Evolutionary conservation across 2,888 invertebrate genomes (phyloP).

Genomic region (Eilema griseolum): DNA sequence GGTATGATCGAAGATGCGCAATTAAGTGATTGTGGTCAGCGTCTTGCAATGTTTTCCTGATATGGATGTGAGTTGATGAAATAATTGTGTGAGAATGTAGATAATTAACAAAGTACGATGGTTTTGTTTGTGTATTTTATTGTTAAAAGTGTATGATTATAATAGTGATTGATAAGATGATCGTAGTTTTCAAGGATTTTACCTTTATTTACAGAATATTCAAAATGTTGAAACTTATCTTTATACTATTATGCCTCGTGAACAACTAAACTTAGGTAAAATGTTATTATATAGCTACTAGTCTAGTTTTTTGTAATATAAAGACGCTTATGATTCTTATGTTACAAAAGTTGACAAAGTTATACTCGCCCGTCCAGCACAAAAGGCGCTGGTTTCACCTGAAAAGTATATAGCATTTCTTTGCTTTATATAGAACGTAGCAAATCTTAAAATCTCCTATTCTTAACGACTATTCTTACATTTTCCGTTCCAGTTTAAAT

Average conservation of each 20-base stretch:
- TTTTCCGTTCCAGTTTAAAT: too few relatives aligned
- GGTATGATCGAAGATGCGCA: slow-evolving; percentile 17
- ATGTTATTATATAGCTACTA: too few relatives aligned
- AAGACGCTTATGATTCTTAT: too few relatives aligned
- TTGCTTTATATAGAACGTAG: too few relatives aligned
- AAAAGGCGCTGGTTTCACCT: background rate
- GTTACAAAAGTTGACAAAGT: background rate
- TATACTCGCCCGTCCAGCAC: background rate
- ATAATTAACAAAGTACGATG: slow-evolving; percentile 9
- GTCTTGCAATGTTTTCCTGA: slow-evolving; percentile 26
- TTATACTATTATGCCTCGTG: background rate
- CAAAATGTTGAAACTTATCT: background rate
- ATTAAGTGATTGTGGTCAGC: slow-evolving; percentile 13
- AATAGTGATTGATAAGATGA: background rate
- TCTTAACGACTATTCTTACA: background rate
- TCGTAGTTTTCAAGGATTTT: background rate
- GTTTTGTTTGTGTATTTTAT: background rate
- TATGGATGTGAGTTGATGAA: slow-evolving; percentile 11
- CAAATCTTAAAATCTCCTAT: too few relatives aligned
- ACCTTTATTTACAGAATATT: background rate
- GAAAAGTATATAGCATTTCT: too few relatives aligned
- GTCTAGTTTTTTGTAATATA: too few relatives aligned
- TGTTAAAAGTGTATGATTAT: background rate
- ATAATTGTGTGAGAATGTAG: slow-evolving; percentile 26
- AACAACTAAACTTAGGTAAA: too few relatives aligned